These are phyloP conservation scores for Mimachlamys varia DNA, from an alignment of 2,888 invertebrate genomes.

Conservation along the genomic window DNA sequence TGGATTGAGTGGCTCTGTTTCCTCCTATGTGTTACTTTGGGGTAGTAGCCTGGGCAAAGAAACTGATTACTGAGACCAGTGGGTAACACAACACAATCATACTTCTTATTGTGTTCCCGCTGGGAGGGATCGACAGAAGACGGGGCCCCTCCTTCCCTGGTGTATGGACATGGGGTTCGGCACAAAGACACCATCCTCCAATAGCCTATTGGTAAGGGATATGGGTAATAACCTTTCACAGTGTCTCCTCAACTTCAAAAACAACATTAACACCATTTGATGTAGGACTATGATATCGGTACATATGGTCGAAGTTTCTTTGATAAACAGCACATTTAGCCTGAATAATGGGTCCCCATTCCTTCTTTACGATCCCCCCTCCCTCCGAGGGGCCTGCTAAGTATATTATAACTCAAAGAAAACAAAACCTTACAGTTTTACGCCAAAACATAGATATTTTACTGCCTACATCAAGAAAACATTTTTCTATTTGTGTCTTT, in stretches of 20 bases:
- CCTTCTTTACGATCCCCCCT: background rate
- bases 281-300: constrained; percentile 21
- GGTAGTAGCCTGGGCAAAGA: background rate
- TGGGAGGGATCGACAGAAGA: background rate
- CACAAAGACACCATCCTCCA: background rate
- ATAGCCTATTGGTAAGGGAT: constrained; percentile 22
- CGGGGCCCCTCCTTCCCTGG: background rate
- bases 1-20: background rate
- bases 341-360: constrained; percentile 7
- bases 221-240: constrained; percentile 31
- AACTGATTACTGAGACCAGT: constrained; percentile 1
- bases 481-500: background rate
- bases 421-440: background rate
- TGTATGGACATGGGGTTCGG: background rate
- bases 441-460: background rate
- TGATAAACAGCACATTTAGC: constrained; percentile 33
- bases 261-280: constrained; percentile 27
- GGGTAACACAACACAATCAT: background rate
- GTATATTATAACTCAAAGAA: background rate
- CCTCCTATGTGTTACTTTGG: background rate
- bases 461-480: background rate
- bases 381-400: background rate
- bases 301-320: background rate
- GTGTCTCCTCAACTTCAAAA: constrained; percentile 31
- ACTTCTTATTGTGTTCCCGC: constrained; percentile 6